Evolutionary conservation across 2,797 vertebrate species (phyloP), one percentile per base, ranked within the genome.

Genomic region (Halcyon badia): DNA sequence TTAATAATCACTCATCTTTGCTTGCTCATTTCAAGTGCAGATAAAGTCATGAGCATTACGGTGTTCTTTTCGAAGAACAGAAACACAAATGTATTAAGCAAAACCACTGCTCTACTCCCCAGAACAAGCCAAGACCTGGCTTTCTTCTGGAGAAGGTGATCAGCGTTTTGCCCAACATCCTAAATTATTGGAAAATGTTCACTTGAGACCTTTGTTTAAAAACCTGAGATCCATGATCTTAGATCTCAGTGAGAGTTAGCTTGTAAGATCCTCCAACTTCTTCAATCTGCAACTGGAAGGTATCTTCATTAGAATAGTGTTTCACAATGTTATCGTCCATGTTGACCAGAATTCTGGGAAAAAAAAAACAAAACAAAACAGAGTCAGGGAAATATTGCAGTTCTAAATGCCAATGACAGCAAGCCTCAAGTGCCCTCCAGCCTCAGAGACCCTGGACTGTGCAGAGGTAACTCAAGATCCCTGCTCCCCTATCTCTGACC

Each of bases 311-410:
- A 90, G 99, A 99, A 97, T 99, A 99, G 95, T 99, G 99, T 95
- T 99, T 99, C 98, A 99, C 99, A 42, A 99, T 99, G 97, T 99
- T 99, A 98, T 99, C 99, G 0, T 99, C 99, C 99, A 99, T 99
- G 98, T 99, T 99, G 89, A 99, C 99, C 83, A 99, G 97, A 95
- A 99, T 99, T 96, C 99, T 99, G 87, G 31, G 52, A 76, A 87
- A 89, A 39, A 39, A n/a, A n/a, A n/a, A n/a, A n/a, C n/a, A n/a
- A n/a, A 37, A 37, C 37, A 39, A 39, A 39, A 39, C 37, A 11
- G 37, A 44, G 28, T n/a, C 25, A 39, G n/a, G 26, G 46, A 60
- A 30, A 35, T 42, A 72, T 84, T 90, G 91, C 15, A 46, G 35
- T 69, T 57, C 51, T 52, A 41, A 57, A 61, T 42, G 24, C 17